Conservation (phyloP, 2,113 vertebrate genomes). For the Alligator mississippiensis region DNA sequence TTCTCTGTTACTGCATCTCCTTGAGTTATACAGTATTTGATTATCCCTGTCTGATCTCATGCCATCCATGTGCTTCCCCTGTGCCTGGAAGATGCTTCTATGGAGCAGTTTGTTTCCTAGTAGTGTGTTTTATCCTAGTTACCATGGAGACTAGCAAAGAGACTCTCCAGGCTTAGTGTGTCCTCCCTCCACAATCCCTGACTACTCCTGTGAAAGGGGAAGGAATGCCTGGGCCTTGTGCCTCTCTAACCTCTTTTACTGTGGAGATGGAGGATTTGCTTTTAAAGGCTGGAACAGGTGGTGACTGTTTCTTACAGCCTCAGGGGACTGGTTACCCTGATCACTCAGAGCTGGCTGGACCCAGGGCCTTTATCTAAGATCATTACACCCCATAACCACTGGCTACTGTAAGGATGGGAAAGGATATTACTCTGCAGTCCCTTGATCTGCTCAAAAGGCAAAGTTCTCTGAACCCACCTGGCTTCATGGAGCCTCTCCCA, state of each 20-base stretch:
- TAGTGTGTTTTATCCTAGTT: neutral
- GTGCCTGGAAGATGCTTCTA: neutral
- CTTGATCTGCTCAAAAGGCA: neutral
- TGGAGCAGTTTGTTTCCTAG: neutral
- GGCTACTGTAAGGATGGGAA: no score
- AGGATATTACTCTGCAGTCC: no score
- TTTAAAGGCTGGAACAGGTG: neutral
- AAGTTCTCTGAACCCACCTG: neutral
- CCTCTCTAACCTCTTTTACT: neutral
- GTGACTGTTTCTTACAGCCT: neutral
- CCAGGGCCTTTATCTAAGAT: no score
- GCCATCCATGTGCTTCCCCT: neutral
- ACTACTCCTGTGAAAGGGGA: neutral
- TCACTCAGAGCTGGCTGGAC: neutral
- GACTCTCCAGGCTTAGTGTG: neutral
- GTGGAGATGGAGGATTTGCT: neutral
- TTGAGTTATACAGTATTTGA: neutral
- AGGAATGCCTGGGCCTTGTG: neutral
- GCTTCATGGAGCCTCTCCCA: no score
- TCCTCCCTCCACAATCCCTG: neutral
- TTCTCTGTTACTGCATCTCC: constrained; percentile 30
- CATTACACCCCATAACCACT: no score
- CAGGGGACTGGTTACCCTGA: accelerated
- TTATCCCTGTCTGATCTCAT: neutral
- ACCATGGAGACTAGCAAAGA: neutral